Evolutionary conservation across 2,113 vertebrate genomes (phyloP), one percentile per base, ranked within the genome.

Genomic region (Oenanthe melanoleuca): DNA sequence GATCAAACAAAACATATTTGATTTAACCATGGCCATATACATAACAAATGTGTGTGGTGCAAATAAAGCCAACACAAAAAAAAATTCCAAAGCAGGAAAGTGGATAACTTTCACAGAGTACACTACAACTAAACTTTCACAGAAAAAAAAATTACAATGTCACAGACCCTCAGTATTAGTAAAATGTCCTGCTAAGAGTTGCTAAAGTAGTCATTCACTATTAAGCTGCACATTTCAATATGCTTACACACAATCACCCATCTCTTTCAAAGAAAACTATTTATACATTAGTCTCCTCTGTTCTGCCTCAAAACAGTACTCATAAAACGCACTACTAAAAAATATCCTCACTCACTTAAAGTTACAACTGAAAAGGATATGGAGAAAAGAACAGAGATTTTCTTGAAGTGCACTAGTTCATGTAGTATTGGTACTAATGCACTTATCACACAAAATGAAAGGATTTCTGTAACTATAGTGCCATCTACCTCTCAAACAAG

Each of bases 191-290:
- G 4, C 16, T 2, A 66, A 42, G 37, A 45, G 25, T 5, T 37
- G 24, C 29, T 69, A 44, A 60, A 64, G 37, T 15, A 66, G 26
- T 31, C 3, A 2, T 28, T 61, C 7, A 5, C 61, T 69, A 52
- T 8, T 86, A 84, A 84, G 25, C 22, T 83, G 26, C 10, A 22
- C 0, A 0, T 47, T 73, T 50, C 64, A 12, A 44, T 25, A n/a
- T 1, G 8, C 15, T 74, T 2, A 24, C 8, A 53, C 9, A 50
- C 5, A 52, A 52, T 12, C 15, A 49, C 4, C 8, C 1, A 1
- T 14, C 8, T 71, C 24, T 75, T 73, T 63, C 33, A 23, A 66
- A 87, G 23, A 37, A 63, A 91, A 50, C 6, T 26, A 26, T 25
- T 49, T n/a, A 49, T 7, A 55, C 2, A 60, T 22, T 3, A 8